Conservation (phyloP, 2,797 vertebrate species). For the Diplodus sargus region DNA sequence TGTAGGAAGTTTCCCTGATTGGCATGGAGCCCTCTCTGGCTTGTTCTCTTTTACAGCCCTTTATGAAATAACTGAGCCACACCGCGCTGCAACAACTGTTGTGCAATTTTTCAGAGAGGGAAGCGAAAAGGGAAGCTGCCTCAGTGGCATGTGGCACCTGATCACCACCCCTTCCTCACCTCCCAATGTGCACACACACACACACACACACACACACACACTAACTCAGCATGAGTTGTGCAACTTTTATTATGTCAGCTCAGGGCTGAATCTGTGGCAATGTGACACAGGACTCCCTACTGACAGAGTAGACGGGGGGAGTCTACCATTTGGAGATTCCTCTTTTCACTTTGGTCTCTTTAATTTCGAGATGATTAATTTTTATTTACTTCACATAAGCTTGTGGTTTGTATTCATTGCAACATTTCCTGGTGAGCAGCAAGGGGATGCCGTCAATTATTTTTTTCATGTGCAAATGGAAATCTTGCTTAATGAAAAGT, state of each 20-base stretch:
- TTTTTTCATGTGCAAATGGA: conserved; percentile 15
- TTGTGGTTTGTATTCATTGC: background rate
- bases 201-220: conserved; percentile 12
- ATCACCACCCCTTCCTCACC: conserved; percentile 52
- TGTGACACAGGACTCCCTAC: conserved; percentile 39
- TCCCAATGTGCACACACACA: conserved; percentile 26
- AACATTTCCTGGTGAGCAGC: background rate
- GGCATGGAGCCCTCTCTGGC: conserved; percentile 26
- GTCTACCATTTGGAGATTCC: conserved; percentile 47
- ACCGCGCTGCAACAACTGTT: conserved; percentile 70
- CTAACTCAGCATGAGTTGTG: conserved; percentile 63
- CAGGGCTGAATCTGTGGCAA: conserved; percentile 62
- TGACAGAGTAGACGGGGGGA: conserved; percentile 17
- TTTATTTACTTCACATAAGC: background rate
- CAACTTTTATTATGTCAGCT: conserved; percentile 79
- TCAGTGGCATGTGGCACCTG: conserved; percentile 79
- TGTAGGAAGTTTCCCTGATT: conserved; percentile 52
- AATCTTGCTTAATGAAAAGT: background rate
- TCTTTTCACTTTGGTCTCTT: conserved; percentile 6
- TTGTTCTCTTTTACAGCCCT: conserved; percentile 58
- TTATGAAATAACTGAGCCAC: conserved; percentile 74
- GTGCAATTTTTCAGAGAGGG: conserved; percentile 79
- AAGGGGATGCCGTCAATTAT: background rate
- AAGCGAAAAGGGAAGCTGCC: conserved; percentile 84
- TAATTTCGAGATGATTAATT: conserved; percentile 34